Evolutionary conservation across 1,140 invertebrate genomes (phyloP), one percentile per base, ranked within the genome.

Genomic region (Bombyx mandarina): DNA sequence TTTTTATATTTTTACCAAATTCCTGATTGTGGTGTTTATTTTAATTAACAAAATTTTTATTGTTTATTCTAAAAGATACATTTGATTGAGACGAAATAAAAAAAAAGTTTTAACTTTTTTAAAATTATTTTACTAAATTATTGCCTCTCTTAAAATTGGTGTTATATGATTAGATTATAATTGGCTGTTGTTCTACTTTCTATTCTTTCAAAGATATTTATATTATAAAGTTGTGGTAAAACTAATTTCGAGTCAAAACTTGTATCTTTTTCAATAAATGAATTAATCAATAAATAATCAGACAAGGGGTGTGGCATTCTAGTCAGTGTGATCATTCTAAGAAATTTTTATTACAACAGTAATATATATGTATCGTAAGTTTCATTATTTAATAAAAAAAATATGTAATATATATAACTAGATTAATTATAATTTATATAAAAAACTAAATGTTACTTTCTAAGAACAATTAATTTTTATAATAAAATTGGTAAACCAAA

Each of bases 221-320:
- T 35, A 35, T 2, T 35, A 49, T 12, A 10, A 49, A 8, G 5
- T 49, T 22, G 0, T 7, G 4, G 1, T 52, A 2, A 54, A 54
- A 22, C n/a, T 18, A 22, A 45, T 7, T 6, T 12, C n/a, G 43
- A n/a, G 6, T 6, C 0, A 54, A 54, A 45, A 45, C 18, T 18
- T 48, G 50, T 50, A 50, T 26, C 12, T 52, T 55, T 35, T 47
- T 44, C 57, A 54, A 48, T 54, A 50, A 22, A 51, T 8, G 47
- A 52, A 47, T 35, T 35, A 35, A 3, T 35, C 26, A 35, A 35
- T 35, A 35, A 58, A 49, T 51, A 71, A 74, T 71, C 80, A 77
- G 82, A 83, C 79, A 77, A 79, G 67, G 80, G 82, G 82, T 84
- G 82, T 84, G 82, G 74, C 73, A 82, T 71, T 84, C 83, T 86